Evolutionary conservation across 2,888 invertebrate species (phyloP).

Genomic region (Anoncus sp.): DNA sequence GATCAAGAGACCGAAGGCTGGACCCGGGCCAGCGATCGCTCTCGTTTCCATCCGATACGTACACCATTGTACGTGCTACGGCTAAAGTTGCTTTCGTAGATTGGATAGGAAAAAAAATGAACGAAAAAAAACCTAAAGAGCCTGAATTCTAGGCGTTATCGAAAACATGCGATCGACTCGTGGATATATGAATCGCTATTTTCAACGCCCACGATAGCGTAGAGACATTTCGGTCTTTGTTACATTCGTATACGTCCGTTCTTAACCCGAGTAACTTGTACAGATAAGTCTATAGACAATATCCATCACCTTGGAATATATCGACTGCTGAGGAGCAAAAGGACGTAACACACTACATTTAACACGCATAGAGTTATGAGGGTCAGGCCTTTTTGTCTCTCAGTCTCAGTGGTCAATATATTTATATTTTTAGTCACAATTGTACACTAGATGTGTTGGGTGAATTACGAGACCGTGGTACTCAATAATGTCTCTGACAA

Average conservation of each 20-base stretch:
- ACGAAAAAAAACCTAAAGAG: conserved; percentile 23
- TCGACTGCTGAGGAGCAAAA: conserved; percentile 1
- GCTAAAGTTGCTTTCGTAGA: conserved; percentile 16
- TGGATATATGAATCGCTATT: neutral
- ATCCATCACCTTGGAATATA: conserved; percentile 1
- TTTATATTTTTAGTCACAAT: neutral
- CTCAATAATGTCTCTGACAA: conserved; percentile 25
- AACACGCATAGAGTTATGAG: neutral
- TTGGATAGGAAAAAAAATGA: conserved; percentile 6
- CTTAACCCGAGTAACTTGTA: conserved; percentile 11
- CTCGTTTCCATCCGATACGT: conserved; percentile 38
- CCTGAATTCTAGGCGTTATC: conserved; percentile 31
- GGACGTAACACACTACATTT: neutral
- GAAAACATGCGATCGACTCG: neutral
- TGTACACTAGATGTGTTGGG: conserved; percentile 12
- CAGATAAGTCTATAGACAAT: conserved; percentile 5
- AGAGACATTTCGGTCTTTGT: conserved; percentile 22
- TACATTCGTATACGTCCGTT: conserved; percentile 18
- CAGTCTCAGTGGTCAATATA: conserved; percentile 15
- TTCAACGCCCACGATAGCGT: conserved; percentile 36
- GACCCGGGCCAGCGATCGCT: conserved; percentile 41
- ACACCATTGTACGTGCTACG: conserved; percentile 27
- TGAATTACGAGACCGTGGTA: conserved; percentile 36
- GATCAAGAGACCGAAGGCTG: conserved; percentile 34
- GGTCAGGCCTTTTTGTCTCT: neutral